Evolutionary conservation across 2,888 invertebrate genomes (phyloP).

Genomic region (Perizoma flavofasciatum): DNA sequence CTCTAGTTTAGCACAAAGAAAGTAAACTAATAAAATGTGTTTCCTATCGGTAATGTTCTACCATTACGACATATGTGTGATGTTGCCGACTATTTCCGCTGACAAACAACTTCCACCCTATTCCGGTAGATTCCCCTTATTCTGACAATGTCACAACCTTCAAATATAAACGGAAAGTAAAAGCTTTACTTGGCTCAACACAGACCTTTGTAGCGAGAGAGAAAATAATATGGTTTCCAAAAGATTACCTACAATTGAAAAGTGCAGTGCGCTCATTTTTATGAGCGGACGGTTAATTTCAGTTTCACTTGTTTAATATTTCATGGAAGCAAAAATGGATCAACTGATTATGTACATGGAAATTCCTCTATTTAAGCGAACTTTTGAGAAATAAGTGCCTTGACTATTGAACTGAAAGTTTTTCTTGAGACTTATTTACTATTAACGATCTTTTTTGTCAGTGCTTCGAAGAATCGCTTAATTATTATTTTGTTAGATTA

Average conservation of each 20-base stretch:
- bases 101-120: neutral
- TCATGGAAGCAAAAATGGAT: neutral
- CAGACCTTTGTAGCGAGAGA: neutral
- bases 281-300: too few species aligned
- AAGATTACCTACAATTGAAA: neutral
- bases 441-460: too few species aligned
- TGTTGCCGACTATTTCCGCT: slow-evolving; percentile 4
- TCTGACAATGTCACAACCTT: slow-evolving; percentile 6
- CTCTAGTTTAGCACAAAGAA: too few species aligned
- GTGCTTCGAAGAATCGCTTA: too few species aligned
- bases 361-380: too few species aligned
- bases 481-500: too few species aligned
- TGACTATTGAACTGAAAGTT: too few species aligned
- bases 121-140: neutral
- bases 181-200: neutral
- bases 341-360: neutral
- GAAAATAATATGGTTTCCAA: neutral
- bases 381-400: too few species aligned
- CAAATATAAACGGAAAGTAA: neutral
- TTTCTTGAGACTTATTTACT: too few species aligned
- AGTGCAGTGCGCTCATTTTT: neutral
- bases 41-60: too few species aligned
- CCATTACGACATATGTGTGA: neutral
- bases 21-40: too few species aligned
- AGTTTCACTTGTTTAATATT: too few species aligned